Evolutionary conservation across 2,113 vertebrate species (phyloP).

Genomic region (Serinus canaria): DNA sequence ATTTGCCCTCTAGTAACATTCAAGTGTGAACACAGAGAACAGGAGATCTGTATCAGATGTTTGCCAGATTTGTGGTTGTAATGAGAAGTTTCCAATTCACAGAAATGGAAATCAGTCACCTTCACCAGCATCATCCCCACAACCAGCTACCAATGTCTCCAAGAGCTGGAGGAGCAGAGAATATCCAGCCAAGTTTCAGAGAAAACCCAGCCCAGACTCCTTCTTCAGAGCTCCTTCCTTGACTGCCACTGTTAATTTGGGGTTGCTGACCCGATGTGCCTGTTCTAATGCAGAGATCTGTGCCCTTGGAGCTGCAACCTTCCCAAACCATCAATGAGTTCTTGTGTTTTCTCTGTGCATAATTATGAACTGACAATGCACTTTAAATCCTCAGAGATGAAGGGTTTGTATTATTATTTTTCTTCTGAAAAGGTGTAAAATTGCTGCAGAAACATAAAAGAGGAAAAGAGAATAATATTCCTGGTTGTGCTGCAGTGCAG

Average conservation of each 20-base stretch:
- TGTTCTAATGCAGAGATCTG: background rate
- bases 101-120: background rate
- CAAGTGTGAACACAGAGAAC: background rate
- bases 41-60: background rate
- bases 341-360: background rate
- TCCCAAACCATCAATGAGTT: background rate
- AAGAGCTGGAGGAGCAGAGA: background rate
- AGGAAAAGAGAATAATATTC: background rate
- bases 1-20: background rate
- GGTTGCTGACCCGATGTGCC: background rate
- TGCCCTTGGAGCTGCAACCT: background rate
- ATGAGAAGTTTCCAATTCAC: background rate
- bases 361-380: background rate
- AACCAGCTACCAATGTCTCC: background rate
- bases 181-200: background rate
- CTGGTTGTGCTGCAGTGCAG: background rate
- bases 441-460: background rate
- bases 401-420: background rate
- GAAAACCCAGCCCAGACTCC: background rate
- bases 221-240: background rate
- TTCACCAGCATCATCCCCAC: background rate
- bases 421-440: background rate
- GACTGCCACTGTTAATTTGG: fast-evolving
- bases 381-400: background rate
- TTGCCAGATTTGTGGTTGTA: background rate